Evolutionary conservation across 2,113 vertebrate species (phyloP).

Genomic region (Nanorana parkeri): DNA sequence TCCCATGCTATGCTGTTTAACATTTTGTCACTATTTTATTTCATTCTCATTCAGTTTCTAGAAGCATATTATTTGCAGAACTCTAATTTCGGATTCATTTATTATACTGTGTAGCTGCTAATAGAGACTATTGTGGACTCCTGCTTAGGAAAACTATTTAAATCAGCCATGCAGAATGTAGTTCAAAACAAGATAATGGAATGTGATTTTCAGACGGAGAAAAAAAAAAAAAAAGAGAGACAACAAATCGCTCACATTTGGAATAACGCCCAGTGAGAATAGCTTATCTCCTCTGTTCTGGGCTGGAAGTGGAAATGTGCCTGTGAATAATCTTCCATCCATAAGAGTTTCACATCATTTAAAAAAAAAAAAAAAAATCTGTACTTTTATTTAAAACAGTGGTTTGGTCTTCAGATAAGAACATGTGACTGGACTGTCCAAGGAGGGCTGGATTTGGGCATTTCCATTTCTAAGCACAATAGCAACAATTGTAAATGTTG

Average conservation of each 20-base stretch:
- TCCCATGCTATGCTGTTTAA: background rate
- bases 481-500: no score
- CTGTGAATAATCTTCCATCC: constrained; percentile 20
- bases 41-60: background rate
- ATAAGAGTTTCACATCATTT: background rate
- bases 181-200: constrained; percentile 35
- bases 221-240: background rate
- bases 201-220: constrained; percentile 23
- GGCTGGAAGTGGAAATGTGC: background rate
- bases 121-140: constrained; percentile 28
- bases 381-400: background rate
- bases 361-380: background rate
- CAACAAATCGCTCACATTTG: constrained; percentile 26
- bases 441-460: no score
- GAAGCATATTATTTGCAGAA: background rate
- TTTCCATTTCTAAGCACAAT: no score
- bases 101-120: background rate
- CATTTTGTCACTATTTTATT: background rate
- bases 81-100: constrained; percentile 23
- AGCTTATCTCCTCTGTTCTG: constrained; percentile 19
- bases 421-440: background rate
- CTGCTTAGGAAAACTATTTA: constrained; percentile 28
- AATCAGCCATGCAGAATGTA: constrained; percentile 33
- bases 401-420: background rate
- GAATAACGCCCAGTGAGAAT: constrained; percentile 14